Evolutionary conservation across 1,140 invertebrate genomes (phyloP), one percentile per base, ranked within the genome.

Genomic region (Ceratitis capitata): DNA sequence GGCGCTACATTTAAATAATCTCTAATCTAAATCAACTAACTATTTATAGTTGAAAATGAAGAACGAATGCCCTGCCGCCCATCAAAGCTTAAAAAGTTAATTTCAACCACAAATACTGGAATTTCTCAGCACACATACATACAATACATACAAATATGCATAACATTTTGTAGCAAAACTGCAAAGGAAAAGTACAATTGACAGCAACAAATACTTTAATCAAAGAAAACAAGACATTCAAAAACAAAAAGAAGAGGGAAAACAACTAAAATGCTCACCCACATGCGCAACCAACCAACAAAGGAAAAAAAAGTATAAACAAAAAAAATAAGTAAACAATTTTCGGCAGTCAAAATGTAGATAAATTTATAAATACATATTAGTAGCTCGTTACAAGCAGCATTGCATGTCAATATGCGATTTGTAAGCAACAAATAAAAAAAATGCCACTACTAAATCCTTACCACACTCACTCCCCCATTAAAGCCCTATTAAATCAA

Each of bases 391-490:
- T 78, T 78, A 78, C 69, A 7, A 3, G 19, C 5, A 23, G 39
- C 69, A 78, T 78, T 78, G 69, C 69, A 78, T 78, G 69, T 45
- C 69, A 78, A 23, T 78, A 78, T 3, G 39, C 69, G 69, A 78
- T 78, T 78, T 78, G 9, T 47, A 26, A 10, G 14, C 69, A 45
- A 2, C 19, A n/a, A 56, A n/a, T n/a, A n/a, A n/a, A n/a, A 61
- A 26, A 9, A 26, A 26, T 61, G 23, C 56, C 56, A 29, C 39
- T 45, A 32, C 69, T 6, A 61, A 61, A 78, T 47, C 39, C 35
- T 39, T 7, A 74, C 39, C 10, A 45, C 69, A 78, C 39, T 39
- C 16, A 42, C 39, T 45, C 4, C n/a, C n/a, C n/a, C n/a, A n/a
- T n/a, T n/a, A n/a, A n/a, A n/a, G n/a, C n/a, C n/a, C n/a, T n/a